A percentile compares a stretch with the other conserved stretches of the same genome.
phyloP scores from a whole-genome alignment of 2,113 vertebrate genomes.

The Albula glossodonta region DNA sequence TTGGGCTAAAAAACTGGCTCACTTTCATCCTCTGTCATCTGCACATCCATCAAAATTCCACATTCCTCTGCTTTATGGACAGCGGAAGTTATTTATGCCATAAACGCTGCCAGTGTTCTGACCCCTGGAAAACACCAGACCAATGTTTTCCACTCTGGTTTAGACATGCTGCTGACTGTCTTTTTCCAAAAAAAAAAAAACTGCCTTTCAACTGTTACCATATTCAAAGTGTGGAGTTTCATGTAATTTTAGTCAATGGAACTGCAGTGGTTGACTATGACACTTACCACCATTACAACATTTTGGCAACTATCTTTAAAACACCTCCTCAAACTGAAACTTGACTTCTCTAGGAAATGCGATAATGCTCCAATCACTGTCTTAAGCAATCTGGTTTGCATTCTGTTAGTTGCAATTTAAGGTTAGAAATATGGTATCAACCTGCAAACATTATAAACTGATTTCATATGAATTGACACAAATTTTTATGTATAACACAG shows the following conservation, averaged over 20 bases:
- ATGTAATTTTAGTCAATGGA: neutral
- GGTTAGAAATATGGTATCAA: neutral
- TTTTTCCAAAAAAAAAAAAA: neutral
- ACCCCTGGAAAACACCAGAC: neutral
- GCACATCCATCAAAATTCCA: conserved; percentile 33
- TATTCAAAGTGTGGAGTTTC: neutral
- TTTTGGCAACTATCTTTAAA: neutral
- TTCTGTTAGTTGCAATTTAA: neutral
- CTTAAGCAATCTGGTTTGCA: neutral
- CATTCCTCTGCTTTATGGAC: neutral
- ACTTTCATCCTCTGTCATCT: conserved; percentile 42
- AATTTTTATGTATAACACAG: neutral
- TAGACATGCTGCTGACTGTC: neutral
- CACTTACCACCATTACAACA: neutral
- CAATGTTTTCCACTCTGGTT: neutral
- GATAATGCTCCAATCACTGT: neutral
- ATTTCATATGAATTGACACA: neutral
- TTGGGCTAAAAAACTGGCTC: conserved; percentile 52
- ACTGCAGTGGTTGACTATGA: neutral
- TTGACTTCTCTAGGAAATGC: neutral
- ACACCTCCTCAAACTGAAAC: no score
- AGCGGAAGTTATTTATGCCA: neutral
- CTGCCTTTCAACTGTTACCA: neutral
- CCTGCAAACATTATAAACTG: neutral
- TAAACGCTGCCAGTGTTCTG: neutral